phyloP scores from a whole-genome alignment of 2,113 vertebrate genomes.

The Nettapus auritus region DNA sequence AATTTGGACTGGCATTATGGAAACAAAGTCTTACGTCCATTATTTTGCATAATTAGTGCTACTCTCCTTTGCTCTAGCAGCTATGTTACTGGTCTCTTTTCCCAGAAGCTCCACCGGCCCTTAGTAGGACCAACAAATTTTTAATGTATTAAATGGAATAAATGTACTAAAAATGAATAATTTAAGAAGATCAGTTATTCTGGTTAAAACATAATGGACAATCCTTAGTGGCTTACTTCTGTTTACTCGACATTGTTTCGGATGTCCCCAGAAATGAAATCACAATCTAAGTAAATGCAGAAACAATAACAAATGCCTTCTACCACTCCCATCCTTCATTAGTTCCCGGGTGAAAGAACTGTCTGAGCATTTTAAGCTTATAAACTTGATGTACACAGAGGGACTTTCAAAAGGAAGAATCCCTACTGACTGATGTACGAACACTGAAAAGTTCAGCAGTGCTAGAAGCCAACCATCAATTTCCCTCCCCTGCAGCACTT shows the following conservation, averaged over 20 bases:
- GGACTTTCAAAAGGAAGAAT: not conserved
- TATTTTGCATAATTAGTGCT: not conserved
- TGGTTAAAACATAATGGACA: not conserved
- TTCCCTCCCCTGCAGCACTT: not conserved
- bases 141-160: not conserved
- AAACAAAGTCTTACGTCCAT: not conserved
- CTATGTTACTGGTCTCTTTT: not conserved
- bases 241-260: not conserved
- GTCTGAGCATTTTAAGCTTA: not conserved
- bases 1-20: not conserved
- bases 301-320: not conserved
- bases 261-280: not conserved
- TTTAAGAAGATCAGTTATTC: not conserved
- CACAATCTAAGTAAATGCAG: not conserved
- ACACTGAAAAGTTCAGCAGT: not conserved
- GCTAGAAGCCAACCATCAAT: not conserved
- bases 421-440: not conserved
- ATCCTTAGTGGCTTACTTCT: not conserved
- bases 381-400: not conserved
- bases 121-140: not conserved
- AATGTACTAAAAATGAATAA: not conserved
- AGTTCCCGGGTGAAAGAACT: not conserved
- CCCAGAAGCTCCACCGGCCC: not conserved
- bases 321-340: not conserved
- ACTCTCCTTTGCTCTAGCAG: accelerated